Base-by-base conservation (phyloP, 2,888 invertebrate species). In the Harmothoe impar region DNA sequence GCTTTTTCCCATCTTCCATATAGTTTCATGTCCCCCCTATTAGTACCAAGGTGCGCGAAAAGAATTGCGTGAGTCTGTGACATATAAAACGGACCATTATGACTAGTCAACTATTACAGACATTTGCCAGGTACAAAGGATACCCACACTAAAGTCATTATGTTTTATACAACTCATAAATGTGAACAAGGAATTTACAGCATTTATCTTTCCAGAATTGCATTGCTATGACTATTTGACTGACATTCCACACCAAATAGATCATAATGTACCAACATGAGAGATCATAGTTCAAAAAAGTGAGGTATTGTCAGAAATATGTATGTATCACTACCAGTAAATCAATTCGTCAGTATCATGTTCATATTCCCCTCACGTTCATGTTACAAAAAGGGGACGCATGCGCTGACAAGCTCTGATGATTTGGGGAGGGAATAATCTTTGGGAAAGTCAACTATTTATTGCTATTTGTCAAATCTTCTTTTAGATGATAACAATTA, bases 401-500 rank as follows among this genome's bases (percentile, higher is more conserved):
- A 62, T 62, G 23, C 62, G 3, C n/a, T 62, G 20, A 62, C 15
- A 43, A 43, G 10, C 5, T 43, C 43, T 43, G 43, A 43, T 43
- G 43, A 43, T n/a, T 62, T 62, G n/a, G 62, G 62, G 62, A 62
- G n/a, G 62, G 62, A n/a, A 15, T 20, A 62, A 7, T n/a, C 62
- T n/a, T 5, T 62, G 62, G 20, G 62, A 62, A 52, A 62, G 7
- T 62, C 62, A 62, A 81, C 43, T 81, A 81, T 81, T 81, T 81
- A 81, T 81, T 81, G 81, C 81, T 81, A 81, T 81, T 81, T 23
- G 81, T 81, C 10, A 77, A 81, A 23, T 81, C 43, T 20, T 81
- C 81, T 81, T 81, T 81, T 81, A 33, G 81, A 81, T 81, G 81
- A 81, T 81, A 81, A 43, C 43, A 81, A 35, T 43, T 81, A 81